A percentile compares a stretch with the other conserved stretches of the same genome.
Conservation (phyloP, 2,113 vertebrate species). For the Corythaeola cristata region DNA sequence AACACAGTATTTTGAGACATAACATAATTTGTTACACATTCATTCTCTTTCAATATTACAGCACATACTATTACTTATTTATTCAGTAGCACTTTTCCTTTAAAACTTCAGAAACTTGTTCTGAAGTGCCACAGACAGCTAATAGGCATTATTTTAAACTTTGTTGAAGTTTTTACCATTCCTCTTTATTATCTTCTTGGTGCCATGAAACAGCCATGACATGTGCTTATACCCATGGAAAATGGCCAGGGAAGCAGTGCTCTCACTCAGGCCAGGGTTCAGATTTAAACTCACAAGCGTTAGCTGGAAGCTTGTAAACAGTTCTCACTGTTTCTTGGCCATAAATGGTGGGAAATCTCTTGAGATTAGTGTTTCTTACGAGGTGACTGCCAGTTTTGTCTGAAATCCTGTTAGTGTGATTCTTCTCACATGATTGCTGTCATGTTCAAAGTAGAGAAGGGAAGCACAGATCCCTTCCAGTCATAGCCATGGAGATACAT, state of each 20-base stretch:
- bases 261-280: neutral
- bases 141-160: neutral
- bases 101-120: neutral
- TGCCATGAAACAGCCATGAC: neutral
- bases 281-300: neutral
- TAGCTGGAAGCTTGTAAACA: conserved; percentile 17
- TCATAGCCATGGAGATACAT: neutral
- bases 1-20: neutral
- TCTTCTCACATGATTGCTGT: conserved; percentile 26
- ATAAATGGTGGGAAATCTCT: conserved; percentile 36
- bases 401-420: conserved; percentile 50
- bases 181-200: neutral
- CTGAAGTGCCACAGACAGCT: neutral
- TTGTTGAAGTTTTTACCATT: neutral
- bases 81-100: neutral
- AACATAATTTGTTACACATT: neutral
- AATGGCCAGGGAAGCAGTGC: neutral
- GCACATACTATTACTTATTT: neutral
- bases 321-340: conserved; percentile 51
- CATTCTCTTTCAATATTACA: neutral
- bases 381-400: conserved; percentile 16
- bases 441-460: neutral
- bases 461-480: neutral
- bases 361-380: conserved; percentile 33
- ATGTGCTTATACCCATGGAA: neutral